These are phyloP conservation scores for Phylloscopus trochilus DNA, from an alignment of 2,113 vertebrate species.

Conservation along the genomic window DNA sequence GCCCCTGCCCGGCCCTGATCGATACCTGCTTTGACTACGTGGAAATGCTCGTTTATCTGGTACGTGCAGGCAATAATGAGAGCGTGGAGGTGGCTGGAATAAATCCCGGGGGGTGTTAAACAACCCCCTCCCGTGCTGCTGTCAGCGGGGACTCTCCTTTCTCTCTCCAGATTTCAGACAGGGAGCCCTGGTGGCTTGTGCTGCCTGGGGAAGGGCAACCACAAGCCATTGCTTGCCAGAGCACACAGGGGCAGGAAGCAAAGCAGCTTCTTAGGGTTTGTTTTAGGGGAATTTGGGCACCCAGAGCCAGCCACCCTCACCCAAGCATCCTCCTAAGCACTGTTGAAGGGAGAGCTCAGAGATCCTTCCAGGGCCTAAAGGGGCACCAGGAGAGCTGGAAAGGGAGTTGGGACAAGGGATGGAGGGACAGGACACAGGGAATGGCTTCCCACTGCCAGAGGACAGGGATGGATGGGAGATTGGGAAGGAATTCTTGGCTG, in stretches of 20 bases:
- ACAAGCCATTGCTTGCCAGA: background rate
- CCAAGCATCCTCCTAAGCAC: background rate
- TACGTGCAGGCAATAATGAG: background rate
- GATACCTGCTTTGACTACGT: background rate
- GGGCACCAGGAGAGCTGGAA: background rate
- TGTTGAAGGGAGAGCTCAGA: background rate
- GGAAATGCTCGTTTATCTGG: conserved; percentile 23
- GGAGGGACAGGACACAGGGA: background rate
- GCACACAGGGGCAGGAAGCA: background rate
- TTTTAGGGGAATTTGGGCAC: background rate
- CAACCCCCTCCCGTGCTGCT: background rate
- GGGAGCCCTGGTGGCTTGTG: background rate
- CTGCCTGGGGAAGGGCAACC: background rate
- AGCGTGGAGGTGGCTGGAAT: background rate
- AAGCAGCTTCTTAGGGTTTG: background rate
- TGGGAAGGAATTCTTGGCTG: fast-evolving
- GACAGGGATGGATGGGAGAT: fast-evolving
- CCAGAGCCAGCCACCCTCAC: fast-evolving
- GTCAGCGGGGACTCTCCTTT: background rate
- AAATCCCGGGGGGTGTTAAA: background rate
- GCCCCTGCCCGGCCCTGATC: background rate
- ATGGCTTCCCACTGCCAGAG: background rate
- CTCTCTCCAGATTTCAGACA: background rate
- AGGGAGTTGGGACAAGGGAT: background rate
- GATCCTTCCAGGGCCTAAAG: fast-evolving